A percentile compares a stretch with the other conserved stretches of the same genome.
phyloP scores from a whole-genome alignment of 2,113 vertebrate species.

The Atlantisia rogersi region DNA sequence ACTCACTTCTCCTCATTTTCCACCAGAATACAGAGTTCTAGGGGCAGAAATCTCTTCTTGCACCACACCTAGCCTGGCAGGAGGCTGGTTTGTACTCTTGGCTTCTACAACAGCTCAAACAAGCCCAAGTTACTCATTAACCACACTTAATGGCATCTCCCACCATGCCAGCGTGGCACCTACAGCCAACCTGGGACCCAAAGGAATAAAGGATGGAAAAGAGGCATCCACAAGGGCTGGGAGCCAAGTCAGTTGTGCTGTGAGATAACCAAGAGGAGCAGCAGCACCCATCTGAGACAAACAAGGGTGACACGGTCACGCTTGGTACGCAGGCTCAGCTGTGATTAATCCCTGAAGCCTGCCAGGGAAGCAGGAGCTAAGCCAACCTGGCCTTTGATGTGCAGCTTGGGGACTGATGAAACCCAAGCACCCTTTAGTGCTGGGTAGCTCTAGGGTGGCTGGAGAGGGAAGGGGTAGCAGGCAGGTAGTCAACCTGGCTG shows the following conservation, averaged over 20 bases:
- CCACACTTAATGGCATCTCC: accelerated
- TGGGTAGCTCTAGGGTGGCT: not conserved
- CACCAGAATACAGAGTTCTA: not conserved
- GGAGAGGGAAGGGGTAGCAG: not conserved
- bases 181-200: not conserved
- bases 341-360: conserved; percentile 35
- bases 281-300: not conserved
- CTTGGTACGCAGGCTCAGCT: not conserved
- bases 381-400: conserved; percentile 47
- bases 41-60: not conserved
- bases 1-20: not conserved
- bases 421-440: not conserved
- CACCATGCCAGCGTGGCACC: accelerated
- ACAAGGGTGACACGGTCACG: not conserved
- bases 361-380: conserved; percentile 27
- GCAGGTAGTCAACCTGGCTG: not conserved
- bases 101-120: not conserved
- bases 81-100: not conserved
- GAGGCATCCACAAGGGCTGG: accelerated
- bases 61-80: not conserved
- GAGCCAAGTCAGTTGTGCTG: accelerated
- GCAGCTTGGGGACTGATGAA: conserved; percentile 26
- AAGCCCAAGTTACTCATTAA: not conserved
- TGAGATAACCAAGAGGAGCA: not conserved
- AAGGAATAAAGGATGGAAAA: accelerated